phyloP scores from a whole-genome alignment of 2,797 vertebrate genomes.

The Triplophysa bombifrons region DNA sequence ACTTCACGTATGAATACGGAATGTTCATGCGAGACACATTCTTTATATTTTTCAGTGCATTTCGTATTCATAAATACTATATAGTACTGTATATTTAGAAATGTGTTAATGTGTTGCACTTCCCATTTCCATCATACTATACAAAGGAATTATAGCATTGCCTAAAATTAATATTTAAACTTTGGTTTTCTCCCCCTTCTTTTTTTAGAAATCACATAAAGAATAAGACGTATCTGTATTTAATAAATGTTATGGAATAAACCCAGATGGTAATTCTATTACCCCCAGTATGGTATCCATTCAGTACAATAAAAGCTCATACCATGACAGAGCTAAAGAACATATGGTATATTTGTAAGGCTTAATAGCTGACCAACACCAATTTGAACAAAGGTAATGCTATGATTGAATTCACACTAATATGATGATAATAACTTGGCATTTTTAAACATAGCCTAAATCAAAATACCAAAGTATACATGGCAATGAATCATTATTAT shows the following conservation, averaged over 20 bases:
- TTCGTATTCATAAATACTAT: neutral
- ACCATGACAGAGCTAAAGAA: neutral
- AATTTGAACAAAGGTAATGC: neutral
- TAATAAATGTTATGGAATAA: neutral
- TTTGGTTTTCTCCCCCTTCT: too few relatives aligned
- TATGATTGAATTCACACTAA: neutral
- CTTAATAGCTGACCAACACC: too few relatives aligned
- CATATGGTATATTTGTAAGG: neutral
- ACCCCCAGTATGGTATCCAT: neutral
- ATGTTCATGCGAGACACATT: neutral
- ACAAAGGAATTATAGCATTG: neutral
- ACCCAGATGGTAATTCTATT: neutral
- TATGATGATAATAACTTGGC: neutral
- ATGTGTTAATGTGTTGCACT: too few relatives aligned
- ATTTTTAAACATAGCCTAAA: neutral
- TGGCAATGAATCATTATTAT: neutral
- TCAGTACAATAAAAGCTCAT: neutral
- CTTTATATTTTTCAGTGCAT: neutral
- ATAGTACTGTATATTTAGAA: too few relatives aligned
- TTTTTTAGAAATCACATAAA: neutral
- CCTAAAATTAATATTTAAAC: neutral
- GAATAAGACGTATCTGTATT: neutral
- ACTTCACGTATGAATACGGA: constrained; percentile 13
- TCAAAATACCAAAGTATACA: neutral
- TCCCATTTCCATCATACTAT: neutral